phyloP scores from a whole-genome alignment of 2,888 invertebrate genomes.

The Caenorhabditis angaria region DNA sequence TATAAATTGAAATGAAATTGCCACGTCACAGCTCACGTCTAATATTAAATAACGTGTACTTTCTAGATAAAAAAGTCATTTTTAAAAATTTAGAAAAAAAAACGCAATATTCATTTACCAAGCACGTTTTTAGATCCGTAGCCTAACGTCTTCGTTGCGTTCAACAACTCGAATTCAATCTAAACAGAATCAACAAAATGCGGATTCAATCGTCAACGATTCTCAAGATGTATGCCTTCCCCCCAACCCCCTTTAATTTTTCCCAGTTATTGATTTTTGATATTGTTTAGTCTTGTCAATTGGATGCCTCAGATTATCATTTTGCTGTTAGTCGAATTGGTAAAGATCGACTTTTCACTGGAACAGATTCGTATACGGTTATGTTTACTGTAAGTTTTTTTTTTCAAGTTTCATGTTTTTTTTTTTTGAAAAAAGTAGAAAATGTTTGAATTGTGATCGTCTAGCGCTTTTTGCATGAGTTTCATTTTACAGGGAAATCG shows the following conservation, averaged over 20 bases:
- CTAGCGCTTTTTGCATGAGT: slow-evolving; percentile 3
- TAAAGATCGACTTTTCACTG: slow-evolving; percentile 48
- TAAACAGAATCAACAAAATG: slow-evolving; percentile 15
- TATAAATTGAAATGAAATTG: neutral
- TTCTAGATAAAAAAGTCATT: neutral
- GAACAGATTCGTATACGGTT: slow-evolving; percentile 53
- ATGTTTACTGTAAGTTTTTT: slow-evolving; percentile 47
- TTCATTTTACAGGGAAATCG: neutral
- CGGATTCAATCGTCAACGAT: slow-evolving; percentile 12
- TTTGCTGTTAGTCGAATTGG: slow-evolving; percentile 53
- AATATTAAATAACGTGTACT: neutral
- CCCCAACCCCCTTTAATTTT: no score
- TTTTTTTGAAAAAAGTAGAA: slow-evolving; percentile 20
- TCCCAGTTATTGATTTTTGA: slow-evolving; percentile 14
- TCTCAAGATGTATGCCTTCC: slow-evolving; percentile 1
- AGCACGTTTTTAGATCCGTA: slow-evolving; percentile 53
- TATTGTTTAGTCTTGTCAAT: slow-evolving; percentile 57
- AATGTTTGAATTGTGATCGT: no score
- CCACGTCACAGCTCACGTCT: no score
- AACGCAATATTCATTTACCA: neutral
- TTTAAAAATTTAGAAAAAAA: neutral
- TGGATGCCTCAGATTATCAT: slow-evolving; percentile 55
- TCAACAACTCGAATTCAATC: slow-evolving; percentile 43
- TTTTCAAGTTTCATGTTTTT: neutral
- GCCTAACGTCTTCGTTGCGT: slow-evolving; percentile 58